A percentile compares a stretch with the other conserved stretches of the same genome.
Conservation (phyloP, 2,888 invertebrate genomes). For the Coleophora deauratella region DNA sequence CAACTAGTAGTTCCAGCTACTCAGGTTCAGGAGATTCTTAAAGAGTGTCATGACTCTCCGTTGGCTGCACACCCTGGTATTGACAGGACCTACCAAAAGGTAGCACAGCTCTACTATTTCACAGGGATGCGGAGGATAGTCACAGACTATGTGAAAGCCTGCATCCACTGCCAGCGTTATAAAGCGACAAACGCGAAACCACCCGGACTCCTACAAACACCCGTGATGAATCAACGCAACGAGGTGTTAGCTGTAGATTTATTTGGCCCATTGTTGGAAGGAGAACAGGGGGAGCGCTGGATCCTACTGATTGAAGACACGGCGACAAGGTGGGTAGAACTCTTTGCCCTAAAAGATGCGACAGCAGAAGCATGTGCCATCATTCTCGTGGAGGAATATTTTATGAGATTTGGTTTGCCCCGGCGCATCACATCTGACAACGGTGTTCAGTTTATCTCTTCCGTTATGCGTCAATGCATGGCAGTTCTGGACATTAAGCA, state of each 20-base stretch:
- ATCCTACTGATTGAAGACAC: conserved; percentile 21
- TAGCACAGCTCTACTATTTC: conserved; percentile 10
- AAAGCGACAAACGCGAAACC: conserved; percentile 15
- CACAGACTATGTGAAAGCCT: conserved; percentile 9
- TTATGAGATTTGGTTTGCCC: conserved; percentile 3
- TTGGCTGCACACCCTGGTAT: conserved; percentile 12
- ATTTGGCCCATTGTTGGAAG: conserved; percentile 21
- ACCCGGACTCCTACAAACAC: neutral
- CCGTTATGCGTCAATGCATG: conserved; percentile 9
- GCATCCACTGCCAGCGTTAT: conserved; percentile 13
- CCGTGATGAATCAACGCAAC: neutral
- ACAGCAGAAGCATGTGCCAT: conserved; percentile 15
- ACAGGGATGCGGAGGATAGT: conserved; percentile 16
- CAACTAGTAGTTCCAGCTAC: conserved; percentile 2
- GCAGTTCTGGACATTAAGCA: conserved; percentile 3
- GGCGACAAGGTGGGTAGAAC: conserved; percentile 22
- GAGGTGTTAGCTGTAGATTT: conserved; percentile 6
- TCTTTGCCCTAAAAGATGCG: conserved; percentile 19
- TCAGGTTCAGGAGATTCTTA: neutral
- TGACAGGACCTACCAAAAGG: conserved; percentile 6
- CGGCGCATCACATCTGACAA: conserved; percentile 1
- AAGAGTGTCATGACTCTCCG: conserved; percentile 8
- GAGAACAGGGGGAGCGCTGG: conserved; percentile 17
- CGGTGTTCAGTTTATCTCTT: conserved; percentile 5
- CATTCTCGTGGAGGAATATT: neutral